Evolutionary conservation across 2,113 vertebrate species (phyloP).

Genomic region (Machaerirhynchus nigripectus): DNA sequence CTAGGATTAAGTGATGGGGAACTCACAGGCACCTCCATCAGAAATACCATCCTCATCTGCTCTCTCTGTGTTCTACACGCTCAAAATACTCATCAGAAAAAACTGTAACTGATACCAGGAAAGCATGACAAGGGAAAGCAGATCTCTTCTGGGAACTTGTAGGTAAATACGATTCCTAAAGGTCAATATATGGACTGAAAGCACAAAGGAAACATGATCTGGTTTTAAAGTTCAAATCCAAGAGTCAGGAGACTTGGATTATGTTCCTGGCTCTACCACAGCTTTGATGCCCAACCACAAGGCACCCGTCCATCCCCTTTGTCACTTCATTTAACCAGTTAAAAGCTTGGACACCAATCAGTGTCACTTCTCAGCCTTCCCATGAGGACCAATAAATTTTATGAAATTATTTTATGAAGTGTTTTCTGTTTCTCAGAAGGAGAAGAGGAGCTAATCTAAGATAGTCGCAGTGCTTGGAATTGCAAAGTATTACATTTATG

Average conservation of each 20-base stretch:
- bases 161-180: constrained; percentile 24
- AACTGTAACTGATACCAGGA: constrained; percentile 29
- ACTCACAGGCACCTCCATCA: not conserved
- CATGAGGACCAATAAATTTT: not conserved
- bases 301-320: not conserved
- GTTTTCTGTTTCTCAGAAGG: not conserved
- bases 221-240: constrained; percentile 49
- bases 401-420: not conserved
- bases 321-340: not conserved
- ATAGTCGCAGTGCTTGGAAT: constrained; percentile 27
- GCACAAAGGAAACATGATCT: constrained; percentile 58
- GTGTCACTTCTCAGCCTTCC: not conserved
- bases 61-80: constrained; percentile 37
- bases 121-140: constrained; percentile 67
- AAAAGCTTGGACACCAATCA: not conserved
- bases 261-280: constrained; percentile 12
- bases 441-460: not conserved
- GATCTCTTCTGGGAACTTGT: constrained; percentile 41
- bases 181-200: constrained; percentile 31
- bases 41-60: constrained; percentile 4
- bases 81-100: constrained; percentile 57
- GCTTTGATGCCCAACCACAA: not conserved
- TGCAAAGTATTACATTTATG: constrained; percentile 38
- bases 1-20: not conserved
- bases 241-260: constrained; percentile 44